Percentiles rank a stretch among this genome's conserved stretches.
phyloP scores from a whole-genome alignment of 2,888 invertebrate species.

The Phortica magna region DNA sequence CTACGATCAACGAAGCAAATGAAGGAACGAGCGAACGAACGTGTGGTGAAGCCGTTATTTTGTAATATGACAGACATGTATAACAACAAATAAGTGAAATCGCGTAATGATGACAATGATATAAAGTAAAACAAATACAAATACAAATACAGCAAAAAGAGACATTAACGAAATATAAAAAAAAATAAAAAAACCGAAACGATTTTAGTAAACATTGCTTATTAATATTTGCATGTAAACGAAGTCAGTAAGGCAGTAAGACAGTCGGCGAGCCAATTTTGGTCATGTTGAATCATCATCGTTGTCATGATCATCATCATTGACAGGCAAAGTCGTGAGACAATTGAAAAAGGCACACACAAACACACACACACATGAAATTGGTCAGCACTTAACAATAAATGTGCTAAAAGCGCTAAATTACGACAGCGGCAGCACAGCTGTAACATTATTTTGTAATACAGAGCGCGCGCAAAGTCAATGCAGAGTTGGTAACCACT shows the following conservation, averaged over 20 bases:
- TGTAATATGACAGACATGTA: conserved; percentile 1
- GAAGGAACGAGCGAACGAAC: background rate
- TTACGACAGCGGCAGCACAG: background rate
- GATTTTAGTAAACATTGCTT: background rate
- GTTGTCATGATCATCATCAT: background rate
- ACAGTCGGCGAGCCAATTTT: background rate
- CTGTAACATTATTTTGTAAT: no score
- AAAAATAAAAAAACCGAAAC: background rate
- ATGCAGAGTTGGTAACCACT: no score
- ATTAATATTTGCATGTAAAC: background rate
- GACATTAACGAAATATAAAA: background rate
- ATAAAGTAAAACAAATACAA: background rate
- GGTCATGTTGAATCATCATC: background rate
- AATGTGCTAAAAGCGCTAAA: conserved; percentile 25
- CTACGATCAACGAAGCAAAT: background rate
- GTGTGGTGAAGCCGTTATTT: background rate
- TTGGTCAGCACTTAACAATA: conserved; percentile 10
- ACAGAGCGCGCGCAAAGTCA: no score
- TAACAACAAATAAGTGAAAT: background rate
- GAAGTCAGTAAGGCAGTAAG: background rate
- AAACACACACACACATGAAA: background rate
- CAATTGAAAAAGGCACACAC: conserved; percentile 1
- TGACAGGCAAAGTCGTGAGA: background rate
- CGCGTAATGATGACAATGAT: background rate
- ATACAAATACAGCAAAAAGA: no score